Percentiles rank a stretch among this genome's conserved stretches.
Conservation (phyloP, 2,797 vertebrate genomes). For the Coilia nasus region DNA sequence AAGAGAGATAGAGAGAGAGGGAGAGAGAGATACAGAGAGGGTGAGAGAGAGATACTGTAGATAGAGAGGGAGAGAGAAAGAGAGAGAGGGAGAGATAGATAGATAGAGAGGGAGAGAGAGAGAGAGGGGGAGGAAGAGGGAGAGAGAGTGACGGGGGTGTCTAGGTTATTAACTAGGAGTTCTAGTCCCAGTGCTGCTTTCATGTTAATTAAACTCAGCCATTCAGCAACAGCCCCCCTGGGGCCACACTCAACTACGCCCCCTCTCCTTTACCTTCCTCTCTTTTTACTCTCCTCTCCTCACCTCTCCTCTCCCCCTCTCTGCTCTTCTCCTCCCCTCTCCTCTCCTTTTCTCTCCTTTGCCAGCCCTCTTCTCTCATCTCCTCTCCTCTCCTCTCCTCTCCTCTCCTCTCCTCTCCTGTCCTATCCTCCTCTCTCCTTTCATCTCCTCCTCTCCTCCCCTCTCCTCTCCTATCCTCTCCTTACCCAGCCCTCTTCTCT, state of each 20-base stretch:
- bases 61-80: neutral
- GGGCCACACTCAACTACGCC: slow-evolving; percentile 57
- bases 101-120: neutral
- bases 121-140: neutral
- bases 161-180: slow-evolving; percentile 50
- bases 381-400: too few species aligned
- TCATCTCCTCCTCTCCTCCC: too few species aligned
- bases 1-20: too few species aligned
- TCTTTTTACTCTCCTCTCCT: too few species aligned
- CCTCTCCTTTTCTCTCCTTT: too few species aligned
- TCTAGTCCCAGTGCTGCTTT: slow-evolving; percentile 56
- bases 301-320: neutral
- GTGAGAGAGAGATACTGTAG: neutral
- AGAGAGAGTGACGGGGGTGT: slow-evolving; percentile 44
- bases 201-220: slow-evolving; percentile 69
- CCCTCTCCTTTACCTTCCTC: slow-evolving; percentile 22
- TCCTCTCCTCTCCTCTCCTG: too few species aligned
- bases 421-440: too few species aligned
- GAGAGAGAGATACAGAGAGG: too few species aligned
- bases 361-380: too few species aligned
- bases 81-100: slow-evolving; percentile 3
- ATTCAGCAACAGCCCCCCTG: slow-evolving; percentile 60
- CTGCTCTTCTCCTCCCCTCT: neutral
- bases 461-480: too few species aligned
- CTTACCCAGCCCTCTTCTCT: too few species aligned